A percentile compares a stretch with the other conserved stretches of the same genome.
These are phyloP conservation scores for Cephus pygmeus DNA, from an alignment of 2,888 invertebrate genomes.

Conservation along the genomic window DNA sequence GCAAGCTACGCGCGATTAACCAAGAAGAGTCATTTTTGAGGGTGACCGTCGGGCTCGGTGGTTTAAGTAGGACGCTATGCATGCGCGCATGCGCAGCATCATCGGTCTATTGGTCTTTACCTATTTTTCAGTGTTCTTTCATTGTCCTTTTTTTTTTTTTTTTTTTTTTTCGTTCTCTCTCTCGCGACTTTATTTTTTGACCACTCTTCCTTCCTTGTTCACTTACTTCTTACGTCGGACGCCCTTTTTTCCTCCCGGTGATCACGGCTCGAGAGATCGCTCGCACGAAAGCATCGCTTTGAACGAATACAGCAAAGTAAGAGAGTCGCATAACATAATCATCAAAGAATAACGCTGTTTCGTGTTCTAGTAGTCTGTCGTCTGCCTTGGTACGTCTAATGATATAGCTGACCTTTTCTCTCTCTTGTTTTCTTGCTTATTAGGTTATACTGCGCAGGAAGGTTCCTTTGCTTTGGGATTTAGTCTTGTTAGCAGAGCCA, in stretches of 20 bases:
- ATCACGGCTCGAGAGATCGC: slow-evolving; percentile 4
- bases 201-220: neutral
- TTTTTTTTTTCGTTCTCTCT: neutral
- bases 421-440: too few species aligned
- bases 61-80: neutral
- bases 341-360: neutral
- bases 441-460: too few species aligned
- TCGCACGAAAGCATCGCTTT: neutral
- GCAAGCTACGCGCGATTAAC: slow-evolving; percentile 23
- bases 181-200: slow-evolving; percentile 14
- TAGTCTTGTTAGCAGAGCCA: neutral
- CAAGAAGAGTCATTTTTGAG: slow-evolving; percentile 22
- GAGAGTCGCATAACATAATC: neutral
- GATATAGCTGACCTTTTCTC: neutral
- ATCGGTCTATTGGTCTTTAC: neutral
- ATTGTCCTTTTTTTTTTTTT: slow-evolving; percentile 10
- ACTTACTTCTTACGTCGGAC: slow-evolving; percentile 1
- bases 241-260: slow-evolving; percentile 9
- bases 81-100: neutral
- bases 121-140: neutral
- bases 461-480: neutral
- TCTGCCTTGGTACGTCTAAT: neutral
- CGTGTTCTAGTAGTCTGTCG: neutral
- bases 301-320: neutral
- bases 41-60: slow-evolving; percentile 3